A percentile compares a stretch with the other conserved stretches of the same genome.
Conservation (phyloP, 2,888 invertebrate genomes). For the Gymnoscelis rufifasciata region DNA sequence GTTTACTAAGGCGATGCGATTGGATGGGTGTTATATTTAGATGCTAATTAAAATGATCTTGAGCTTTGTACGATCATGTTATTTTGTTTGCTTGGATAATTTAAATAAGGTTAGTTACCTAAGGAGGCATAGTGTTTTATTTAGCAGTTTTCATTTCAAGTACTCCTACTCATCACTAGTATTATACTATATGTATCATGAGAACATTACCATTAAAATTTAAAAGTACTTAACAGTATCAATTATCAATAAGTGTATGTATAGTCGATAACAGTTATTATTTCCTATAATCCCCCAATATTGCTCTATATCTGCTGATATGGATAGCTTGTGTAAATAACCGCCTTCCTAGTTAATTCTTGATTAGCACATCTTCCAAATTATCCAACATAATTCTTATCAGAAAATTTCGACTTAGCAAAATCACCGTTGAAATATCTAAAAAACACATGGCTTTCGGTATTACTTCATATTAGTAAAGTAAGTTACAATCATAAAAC, state of each 20-base stretch:
- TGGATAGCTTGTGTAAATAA: conserved; percentile 45
- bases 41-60: conserved; percentile 14
- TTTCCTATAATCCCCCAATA: conserved; percentile 59
- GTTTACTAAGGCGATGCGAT: neutral
- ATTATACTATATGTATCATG: neutral
- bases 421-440: too few relatives aligned
- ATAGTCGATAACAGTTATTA: conserved; percentile 42
- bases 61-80: conserved; percentile 3
- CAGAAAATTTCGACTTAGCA: too few relatives aligned
- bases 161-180: too few relatives aligned
- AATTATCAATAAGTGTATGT: too few relatives aligned
- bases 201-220: conserved; percentile 8
- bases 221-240: conserved; percentile 4
- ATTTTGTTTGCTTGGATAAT: conserved; percentile 10
- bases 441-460: neutral
- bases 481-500: conserved; percentile 55
- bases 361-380: neutral
- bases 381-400: neutral
- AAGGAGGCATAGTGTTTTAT: neutral
- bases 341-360: conserved; percentile 1
- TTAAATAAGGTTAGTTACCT: conserved; percentile 11
- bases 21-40: neutral
- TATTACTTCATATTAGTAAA: neutral
- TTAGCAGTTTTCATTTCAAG: conserved; percentile 2
- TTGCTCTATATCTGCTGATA: conserved; percentile 47